Evolutionary conservation across 2,113 vertebrate genomes (phyloP), one percentile per base, ranked within the genome.

Genomic region (Furnarius figulus): DNA sequence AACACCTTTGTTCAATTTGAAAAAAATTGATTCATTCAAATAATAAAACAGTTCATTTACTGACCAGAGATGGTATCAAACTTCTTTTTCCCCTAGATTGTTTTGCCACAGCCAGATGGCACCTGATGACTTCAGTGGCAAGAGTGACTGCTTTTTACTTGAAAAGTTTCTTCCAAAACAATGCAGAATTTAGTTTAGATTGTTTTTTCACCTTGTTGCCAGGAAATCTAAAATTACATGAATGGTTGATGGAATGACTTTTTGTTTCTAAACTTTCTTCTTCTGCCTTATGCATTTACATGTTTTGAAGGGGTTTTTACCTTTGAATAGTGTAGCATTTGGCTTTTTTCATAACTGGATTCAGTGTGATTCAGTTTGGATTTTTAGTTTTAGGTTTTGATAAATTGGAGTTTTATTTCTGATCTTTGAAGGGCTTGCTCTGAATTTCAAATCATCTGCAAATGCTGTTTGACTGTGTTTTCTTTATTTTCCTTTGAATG

Each of bases 21-120:
- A 82, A 90, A 79, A 94, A 87, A 73, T 92, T 52, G 63, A 50
- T 92, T 94, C 37, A 61, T 96, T 94, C 82, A 94, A 65, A 90
- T 93, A 94, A 94, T 92, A 87, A 94, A 93, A 14, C 40, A 71
- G 47, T 71, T 87, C 76, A 72, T 18, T 92, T 97, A 88, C 68
- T 6, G 11, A 17, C 27, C 42, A 87, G 89, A 87, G 42, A 68
- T 55, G 1, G 11, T 76, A 81, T 78, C 35, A 23, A 61, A 52
- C 37, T 58, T 50, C 37, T 80, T 87, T 84, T 87, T 27, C 40
- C 67, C 61, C 52, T 50, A 49, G 67, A 62, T 40, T 39, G 6
- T 59, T 24, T 61, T 81, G 50, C 68, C 21, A 10, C 9, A 77
- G 75, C n/a, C 81, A 97, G 84, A 79, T 91, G 56, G n/a, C 62